These are phyloP conservation scores for Maccullochella peelii DNA, from an alignment of 2,113 vertebrate genomes.

Conservation along the genomic window DNA sequence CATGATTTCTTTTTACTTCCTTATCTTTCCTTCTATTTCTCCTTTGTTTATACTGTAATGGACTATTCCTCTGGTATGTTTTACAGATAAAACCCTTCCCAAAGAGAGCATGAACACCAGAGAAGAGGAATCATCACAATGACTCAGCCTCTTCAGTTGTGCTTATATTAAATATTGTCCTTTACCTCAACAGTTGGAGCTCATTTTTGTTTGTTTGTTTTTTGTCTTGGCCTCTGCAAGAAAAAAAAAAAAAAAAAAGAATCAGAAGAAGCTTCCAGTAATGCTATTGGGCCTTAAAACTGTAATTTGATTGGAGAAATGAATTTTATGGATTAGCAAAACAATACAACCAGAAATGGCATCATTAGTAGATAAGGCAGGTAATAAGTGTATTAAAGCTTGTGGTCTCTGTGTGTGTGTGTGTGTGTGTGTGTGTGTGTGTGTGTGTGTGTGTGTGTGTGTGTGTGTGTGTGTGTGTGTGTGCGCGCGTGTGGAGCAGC, in stretches of 20 bases:
- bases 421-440: slow-evolving; percentile 64
- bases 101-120: slow-evolving; percentile 14
- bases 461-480: slow-evolving; percentile 54
- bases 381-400: slow-evolving; percentile 84
- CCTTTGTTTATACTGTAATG: slow-evolving; percentile 35
- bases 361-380: slow-evolving; percentile 80
- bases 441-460: slow-evolving; percentile 43
- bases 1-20: slow-evolving; percentile 28
- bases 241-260: slow-evolving; percentile 7
- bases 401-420: slow-evolving; percentile 32
- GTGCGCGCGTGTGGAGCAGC: slow-evolving; percentile 64
- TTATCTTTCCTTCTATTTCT: slow-evolving; percentile 30
- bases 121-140: slow-evolving; percentile 31
- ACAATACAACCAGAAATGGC: slow-evolving; percentile 75
- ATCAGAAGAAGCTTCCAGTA: slow-evolving; percentile 35
- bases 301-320: slow-evolving; percentile 79
- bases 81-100: slow-evolving; percentile 13
- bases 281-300: slow-evolving; percentile 80
- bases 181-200: slow-evolving; percentile 53
- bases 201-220: slow-evolving; percentile 48
- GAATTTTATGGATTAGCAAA: slow-evolving; percentile 77
- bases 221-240: slow-evolving; percentile 19
- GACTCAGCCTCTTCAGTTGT: slow-evolving; percentile 52
- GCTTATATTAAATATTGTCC: slow-evolving; percentile 43
- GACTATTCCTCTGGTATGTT: not conserved